Percentiles rank a stretch among this genome's conserved stretches.
Conservation (phyloP, 2,113 vertebrate species). For the Marcusenius ussheri region DNA sequence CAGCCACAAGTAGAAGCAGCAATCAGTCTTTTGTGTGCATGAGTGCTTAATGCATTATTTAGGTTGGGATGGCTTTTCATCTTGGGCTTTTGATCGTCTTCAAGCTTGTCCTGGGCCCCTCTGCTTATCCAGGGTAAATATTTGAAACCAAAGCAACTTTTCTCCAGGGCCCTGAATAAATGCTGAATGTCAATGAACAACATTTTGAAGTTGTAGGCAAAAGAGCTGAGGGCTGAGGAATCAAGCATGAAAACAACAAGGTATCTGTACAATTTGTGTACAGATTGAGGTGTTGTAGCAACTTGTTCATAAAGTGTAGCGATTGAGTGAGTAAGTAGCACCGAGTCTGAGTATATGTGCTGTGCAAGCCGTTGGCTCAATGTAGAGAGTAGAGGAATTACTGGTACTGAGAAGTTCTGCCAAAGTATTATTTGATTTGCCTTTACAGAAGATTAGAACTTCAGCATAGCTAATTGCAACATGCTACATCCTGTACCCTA, state of each 20-base stretch:
- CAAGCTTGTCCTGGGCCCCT: background rate
- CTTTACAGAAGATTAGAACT: background rate
- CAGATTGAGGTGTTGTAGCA: background rate
- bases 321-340: background rate
- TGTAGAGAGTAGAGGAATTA: background rate
- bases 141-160: background rate
- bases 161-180: constrained; percentile 2
- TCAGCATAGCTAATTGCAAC: background rate
- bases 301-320: background rate
- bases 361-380: background rate
- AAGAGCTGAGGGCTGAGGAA: background rate
- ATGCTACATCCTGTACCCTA: background rate
- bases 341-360: background rate
- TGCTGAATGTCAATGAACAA: constrained; percentile 1
- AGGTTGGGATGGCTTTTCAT: constrained; percentile 3
- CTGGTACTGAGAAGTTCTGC: background rate
- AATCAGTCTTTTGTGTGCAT: constrained; percentile 12
- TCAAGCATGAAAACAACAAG: background rate
- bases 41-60: constrained; percentile 17
- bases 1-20: constrained; percentile 15
- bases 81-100: constrained; percentile 7
- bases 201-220: background rate
- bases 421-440: background rate
- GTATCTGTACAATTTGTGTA: background rate
- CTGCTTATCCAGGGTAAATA: constrained; percentile 4